Conservation (phyloP, 2,113 vertebrate species). For the Lanius collurio region DNA sequence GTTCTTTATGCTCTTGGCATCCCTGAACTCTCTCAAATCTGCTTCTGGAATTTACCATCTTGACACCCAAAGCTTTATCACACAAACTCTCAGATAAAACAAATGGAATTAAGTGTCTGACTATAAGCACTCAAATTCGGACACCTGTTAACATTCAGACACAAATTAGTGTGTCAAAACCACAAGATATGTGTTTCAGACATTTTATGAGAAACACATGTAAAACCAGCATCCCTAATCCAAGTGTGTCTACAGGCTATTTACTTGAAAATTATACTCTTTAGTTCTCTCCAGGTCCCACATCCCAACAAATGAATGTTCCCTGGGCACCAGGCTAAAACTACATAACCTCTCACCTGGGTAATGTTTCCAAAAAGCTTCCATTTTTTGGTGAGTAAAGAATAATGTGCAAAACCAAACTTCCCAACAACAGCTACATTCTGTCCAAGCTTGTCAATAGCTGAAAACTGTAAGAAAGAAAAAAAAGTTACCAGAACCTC, state of each 20-base stretch:
- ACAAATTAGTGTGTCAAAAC: not conserved
- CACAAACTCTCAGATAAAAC: not conserved
- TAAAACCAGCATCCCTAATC: not conserved
- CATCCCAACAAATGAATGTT: not conserved
- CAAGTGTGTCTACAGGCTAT: not conserved
- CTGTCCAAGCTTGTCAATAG: conserved; percentile 93
- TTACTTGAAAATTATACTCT: not conserved
- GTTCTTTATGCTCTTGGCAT: not conserved
- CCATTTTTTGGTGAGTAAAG: conserved; percentile 96
- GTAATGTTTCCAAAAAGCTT: conserved; percentile 98
- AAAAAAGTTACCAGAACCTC: not conserved
- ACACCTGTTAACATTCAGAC: not conserved
- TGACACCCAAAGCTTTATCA: not conserved
- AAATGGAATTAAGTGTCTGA: not conserved
- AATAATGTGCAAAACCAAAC: conserved; percentile 98
- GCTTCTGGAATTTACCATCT: not conserved
- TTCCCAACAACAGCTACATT: conserved; percentile 95
- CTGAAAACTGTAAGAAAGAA: conserved; percentile 85
- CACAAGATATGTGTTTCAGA: not conserved
- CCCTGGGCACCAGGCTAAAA: not conserved
- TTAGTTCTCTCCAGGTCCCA: not conserved
- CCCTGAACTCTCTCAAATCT: not conserved
- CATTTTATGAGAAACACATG: not conserved
- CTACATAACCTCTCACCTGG: conserved; percentile 80
- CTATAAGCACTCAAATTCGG: accelerated